Evolutionary conservation across 2,888 invertebrate genomes (phyloP), one percentile per base, ranked within the genome.

Genomic region (Mamestra brassicae): DNA sequence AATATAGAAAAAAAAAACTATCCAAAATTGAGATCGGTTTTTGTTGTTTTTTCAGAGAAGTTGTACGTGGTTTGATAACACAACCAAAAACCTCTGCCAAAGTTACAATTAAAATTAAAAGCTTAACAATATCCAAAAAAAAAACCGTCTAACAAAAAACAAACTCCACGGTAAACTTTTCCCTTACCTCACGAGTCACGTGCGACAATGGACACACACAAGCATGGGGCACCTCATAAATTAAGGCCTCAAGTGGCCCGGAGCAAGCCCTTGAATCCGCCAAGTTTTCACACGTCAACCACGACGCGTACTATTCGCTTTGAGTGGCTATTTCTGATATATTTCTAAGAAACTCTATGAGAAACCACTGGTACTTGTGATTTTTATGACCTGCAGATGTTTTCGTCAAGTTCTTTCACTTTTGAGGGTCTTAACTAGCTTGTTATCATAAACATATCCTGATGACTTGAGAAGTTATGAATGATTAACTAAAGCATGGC

Each of bases 161-260:
- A 15, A 26, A 26, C 17, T n/a, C 2, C 17, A 8, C 7, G n/a
- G 8, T 10, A 34, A 38, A 62, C 7, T 61, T 66, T 67, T 68
- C 8, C n/a, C 83, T 67, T 73, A 45, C 4, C 55, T 65, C 54
- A 7, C 81, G 77, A 72, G n/a, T n/a, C n/a, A n/a, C n/a, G n/a
- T n/a, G 38, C 17, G 66, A 61, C 70, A 90, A 81, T 87, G 93
- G 82, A 87, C 54, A 85, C 87, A 10, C 52, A 58, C 86, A 6
- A 42, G 11, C 71, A 69, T 86, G 90, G 89, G 88, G 90, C 86
- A 88, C 85, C 88, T 90, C 92, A 85, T 94, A 93, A 94, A 92
- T 93, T 92, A 93, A 89, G 86, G 86, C 89, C 79, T 89, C 89
- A 91, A 92, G 90, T 92, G 89, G 87, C 80, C 81, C 74, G 77